Evolutionary conservation across 2,797 vertebrate species (phyloP).

Genomic region (Coccyzus lansbergi): DNA sequence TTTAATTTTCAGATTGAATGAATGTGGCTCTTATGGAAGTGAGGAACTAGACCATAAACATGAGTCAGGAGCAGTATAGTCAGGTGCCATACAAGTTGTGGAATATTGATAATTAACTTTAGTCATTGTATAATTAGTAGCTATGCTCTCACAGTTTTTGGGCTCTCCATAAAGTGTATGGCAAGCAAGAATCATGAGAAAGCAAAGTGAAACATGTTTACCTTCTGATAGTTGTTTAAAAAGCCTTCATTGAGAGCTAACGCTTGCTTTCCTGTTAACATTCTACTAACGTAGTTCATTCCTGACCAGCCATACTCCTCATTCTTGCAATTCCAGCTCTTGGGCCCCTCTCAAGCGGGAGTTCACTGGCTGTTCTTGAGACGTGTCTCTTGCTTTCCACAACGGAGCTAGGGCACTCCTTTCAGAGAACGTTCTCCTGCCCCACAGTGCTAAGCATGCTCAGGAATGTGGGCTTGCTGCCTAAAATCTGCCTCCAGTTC

Average conservation of each 20-base stretch:
- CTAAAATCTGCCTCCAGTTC: not conserved
- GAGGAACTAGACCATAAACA: not conserved
- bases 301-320: not conserved
- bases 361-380: not conserved
- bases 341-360: not conserved
- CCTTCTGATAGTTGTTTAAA: not conserved
- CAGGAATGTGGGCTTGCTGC: not conserved
- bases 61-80: not conserved
- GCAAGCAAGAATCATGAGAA: not conserved
- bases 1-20: not conserved
- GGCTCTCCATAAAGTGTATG: not conserved
- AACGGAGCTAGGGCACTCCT: not conserved
- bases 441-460: not conserved
- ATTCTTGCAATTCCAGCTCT: not conserved
- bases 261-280: not conserved
- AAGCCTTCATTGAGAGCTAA: not conserved
- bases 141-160: not conserved
- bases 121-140: fast-evolving
- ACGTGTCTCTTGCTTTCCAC: not conserved
- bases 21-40: not conserved
- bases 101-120: not conserved
- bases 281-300: not conserved
- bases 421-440: not conserved
- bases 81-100: not conserved
- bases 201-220: not conserved